phyloP scores from a whole-genome alignment of 2,113 vertebrate species.

The Lampris megalopsis region DNA sequence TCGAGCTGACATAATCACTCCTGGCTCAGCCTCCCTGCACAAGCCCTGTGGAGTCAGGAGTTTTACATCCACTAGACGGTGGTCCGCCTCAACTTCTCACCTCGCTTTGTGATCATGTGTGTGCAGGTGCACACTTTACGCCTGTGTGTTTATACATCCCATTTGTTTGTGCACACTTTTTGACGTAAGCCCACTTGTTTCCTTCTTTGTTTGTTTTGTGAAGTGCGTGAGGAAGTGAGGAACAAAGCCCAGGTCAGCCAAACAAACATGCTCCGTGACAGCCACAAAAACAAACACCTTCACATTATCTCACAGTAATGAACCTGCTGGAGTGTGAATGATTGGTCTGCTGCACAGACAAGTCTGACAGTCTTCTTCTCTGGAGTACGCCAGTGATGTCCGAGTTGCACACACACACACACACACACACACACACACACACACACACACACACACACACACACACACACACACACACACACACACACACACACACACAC shows the following conservation, averaged over 20 bases:
- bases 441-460: not conserved
- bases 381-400: too few species aligned
- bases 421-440: conserved; percentile 1
- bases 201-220: conserved; percentile 20
- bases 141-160: conserved; percentile 10
- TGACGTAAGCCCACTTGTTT: conserved; percentile 5
- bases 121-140: conserved; percentile 10
- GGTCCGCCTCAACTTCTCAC: conserved; percentile 30
- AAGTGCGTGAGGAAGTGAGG: not conserved
- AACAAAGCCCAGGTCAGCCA: conserved; percentile 17
- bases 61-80: conserved; percentile 35
- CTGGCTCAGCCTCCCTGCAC: conserved; percentile 42
- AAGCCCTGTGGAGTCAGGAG: conserved; percentile 28
- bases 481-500: not conserved
- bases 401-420: conserved; percentile 15
- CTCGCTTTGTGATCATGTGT: conserved; percentile 2
- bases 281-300: not conserved
- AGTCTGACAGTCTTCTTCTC: too few species aligned
- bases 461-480: not conserved
- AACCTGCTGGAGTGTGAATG: not conserved
- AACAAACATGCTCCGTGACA: not conserved
- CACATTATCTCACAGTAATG: not conserved
- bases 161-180: not conserved
- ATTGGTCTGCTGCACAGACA: not conserved
- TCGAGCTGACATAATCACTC: conserved; percentile 62